Conservation (phyloP, 2,113 vertebrate species). For the Steatornis caripensis region DNA sequence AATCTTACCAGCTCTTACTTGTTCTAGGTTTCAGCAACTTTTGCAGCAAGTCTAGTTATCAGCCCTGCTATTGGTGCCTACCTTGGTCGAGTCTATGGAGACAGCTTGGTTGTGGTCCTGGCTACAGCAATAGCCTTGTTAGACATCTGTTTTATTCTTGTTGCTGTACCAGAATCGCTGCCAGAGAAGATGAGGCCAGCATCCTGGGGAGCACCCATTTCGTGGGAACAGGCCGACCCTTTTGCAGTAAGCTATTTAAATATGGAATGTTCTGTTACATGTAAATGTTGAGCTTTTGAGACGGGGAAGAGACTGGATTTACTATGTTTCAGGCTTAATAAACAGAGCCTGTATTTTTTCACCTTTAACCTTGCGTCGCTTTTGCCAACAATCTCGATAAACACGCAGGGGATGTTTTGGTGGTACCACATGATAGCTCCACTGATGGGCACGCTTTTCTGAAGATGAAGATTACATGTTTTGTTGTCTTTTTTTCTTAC, state of each 20-base stretch:
- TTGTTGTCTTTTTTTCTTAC: neutral
- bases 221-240: conserved; percentile 89
- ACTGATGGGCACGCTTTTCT: neutral
- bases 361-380: neutral
- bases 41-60: conserved; percentile 85
- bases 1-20: neutral
- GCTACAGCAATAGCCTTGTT: conserved; percentile 85
- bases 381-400: neutral
- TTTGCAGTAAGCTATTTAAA: conserved; percentile 77
- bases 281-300: neutral
- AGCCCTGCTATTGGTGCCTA: conserved; percentile 89
- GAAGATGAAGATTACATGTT: neutral
- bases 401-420: neutral
- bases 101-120: conserved; percentile 85
- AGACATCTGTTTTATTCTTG: conserved; percentile 87
- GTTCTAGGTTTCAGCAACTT: conserved; percentile 84
- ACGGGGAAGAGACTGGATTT: neutral
- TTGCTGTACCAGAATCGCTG: conserved; percentile 84
- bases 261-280: neutral
- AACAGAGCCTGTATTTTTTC: neutral
- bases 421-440: fast-evolving
- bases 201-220: conserved; percentile 87
- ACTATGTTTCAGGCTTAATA: neutral
- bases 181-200: conserved; percentile 89
- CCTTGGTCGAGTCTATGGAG: conserved; percentile 82